Evolutionary conservation across 2,888 invertebrate species (phyloP), one percentile per base, ranked within the genome.

Genomic region (Chloroclysta siterata): DNA sequence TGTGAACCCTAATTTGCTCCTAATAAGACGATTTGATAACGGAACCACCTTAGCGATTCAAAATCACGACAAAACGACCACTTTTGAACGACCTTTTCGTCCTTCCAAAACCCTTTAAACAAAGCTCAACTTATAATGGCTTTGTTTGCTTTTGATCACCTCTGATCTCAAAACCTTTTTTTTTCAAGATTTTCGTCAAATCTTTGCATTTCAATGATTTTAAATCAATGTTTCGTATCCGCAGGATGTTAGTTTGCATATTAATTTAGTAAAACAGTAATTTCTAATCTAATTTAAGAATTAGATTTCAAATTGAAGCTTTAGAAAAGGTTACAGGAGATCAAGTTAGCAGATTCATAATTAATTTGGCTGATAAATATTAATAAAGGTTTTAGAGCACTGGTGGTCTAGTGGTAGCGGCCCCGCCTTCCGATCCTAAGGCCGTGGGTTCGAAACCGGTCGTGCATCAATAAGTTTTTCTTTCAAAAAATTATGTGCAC

Each of bases 11-110:
- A 59, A 60, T 60, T 60, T 46, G 46, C 41, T 63, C 22, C 44
- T 77, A 77, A 79, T 74, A 64, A 71, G 72, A 68, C 65, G 57
- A 77, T 81, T 80, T 72, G 70, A 53, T 73, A 78, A 77, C 80
- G 81, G 81, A 82, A 80, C 80, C 66, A 10, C 28, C 64, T 57
- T 39, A 57, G 52, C 53, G 44, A 50, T 62, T 53, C 36, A 60
- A 65, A 67, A 59, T 63, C 67, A 63, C 60, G 14, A 28, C 52
- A 39, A 39, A 44, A 10, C 0, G 17, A 15, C 69, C 68, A 66
- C 8, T 59, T 42, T 58, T 39, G 5, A 41, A 42, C 29, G 68
- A 67, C 14, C 66, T 41, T 8, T n/a, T 5, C 33, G 44, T 11
- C 13, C 48, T 8, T 56, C 33, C n/a, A 44, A 46, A 57, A 56